Evolutionary conservation across 2,888 invertebrate species (phyloP).

Genomic region (Metopia argyrocephala): DNA sequence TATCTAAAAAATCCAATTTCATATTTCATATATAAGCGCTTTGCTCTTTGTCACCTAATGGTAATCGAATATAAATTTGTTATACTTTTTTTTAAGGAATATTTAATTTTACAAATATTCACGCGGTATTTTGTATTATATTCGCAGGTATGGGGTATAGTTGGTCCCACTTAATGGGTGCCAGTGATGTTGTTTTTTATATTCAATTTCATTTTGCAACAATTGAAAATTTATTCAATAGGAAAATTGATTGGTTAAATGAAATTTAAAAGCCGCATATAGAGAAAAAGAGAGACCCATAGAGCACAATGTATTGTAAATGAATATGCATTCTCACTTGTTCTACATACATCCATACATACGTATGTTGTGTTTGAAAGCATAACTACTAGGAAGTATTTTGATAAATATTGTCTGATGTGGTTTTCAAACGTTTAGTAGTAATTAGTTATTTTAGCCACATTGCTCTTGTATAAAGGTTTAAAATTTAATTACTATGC

Average conservation of each 20-base stretch:
- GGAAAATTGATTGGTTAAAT: constrained; percentile 56
- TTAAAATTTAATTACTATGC: constrained; percentile 61
- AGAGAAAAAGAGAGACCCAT: not conserved
- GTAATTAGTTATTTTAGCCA: constrained; percentile 74
- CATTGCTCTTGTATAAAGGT: constrained; percentile 64
- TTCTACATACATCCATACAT: not conserved
- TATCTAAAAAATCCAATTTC: too few species aligned
- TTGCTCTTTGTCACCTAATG: too few species aligned
- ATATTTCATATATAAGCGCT: too few species aligned
- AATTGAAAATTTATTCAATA: constrained; percentile 49
- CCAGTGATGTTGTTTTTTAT: not conserved
- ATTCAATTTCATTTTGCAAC: constrained; percentile 22
- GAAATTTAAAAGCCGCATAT: constrained; percentile 33
- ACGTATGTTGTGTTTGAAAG: not conserved
- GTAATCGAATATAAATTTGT: too few species aligned
- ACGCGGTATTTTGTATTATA: too few species aligned
- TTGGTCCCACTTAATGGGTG: not conserved
- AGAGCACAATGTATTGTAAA: not conserved
- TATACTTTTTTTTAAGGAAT: too few species aligned
- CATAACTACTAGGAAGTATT: not conserved
- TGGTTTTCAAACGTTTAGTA: constrained; percentile 72
- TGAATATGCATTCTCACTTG: not conserved
- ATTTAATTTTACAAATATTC: too few species aligned
- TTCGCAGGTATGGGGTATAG: too few species aligned
- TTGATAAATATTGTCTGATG: constrained; percentile 58